These are phyloP conservation scores for Halictus quadricinctus DNA, from an alignment of 2,888 invertebrate genomes.

Conservation along the genomic window DNA sequence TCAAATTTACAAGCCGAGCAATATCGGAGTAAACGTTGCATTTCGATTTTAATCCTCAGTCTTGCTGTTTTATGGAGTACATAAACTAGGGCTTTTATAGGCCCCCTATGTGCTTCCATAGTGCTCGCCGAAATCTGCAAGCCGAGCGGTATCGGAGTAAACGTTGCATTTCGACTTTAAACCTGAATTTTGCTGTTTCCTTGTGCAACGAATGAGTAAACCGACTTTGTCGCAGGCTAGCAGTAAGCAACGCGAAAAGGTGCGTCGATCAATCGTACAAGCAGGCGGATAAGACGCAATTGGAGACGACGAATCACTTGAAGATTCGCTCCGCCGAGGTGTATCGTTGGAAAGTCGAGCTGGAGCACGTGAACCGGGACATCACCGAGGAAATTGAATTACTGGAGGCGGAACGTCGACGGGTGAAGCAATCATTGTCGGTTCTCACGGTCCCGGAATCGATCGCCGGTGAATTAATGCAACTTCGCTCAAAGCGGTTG, in stretches of 20 bases:
- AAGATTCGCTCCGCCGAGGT: conserved; percentile 87
- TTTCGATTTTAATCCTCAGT: too few species aligned
- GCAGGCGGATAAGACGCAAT: conserved; percentile 87
- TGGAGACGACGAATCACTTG: conserved; percentile 87
- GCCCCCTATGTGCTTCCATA: too few species aligned
- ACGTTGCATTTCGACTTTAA: neutral
- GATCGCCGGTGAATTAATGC: conserved; percentile 90
- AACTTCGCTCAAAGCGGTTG: conserved; percentile 87
- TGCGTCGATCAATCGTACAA: conserved; percentile 87
- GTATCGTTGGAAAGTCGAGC: conserved; percentile 89
- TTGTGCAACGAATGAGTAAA: neutral
- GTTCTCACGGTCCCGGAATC: conserved; percentile 89
- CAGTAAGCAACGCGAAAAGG: conserved; percentile 85
- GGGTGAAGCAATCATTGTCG: conserved; percentile 87
- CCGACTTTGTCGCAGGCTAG: conserved; percentile 56
- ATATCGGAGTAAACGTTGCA: too few species aligned
- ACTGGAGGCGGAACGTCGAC: conserved; percentile 87
- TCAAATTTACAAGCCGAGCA: too few species aligned
- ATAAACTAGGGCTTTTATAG: too few species aligned
- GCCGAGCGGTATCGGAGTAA: neutral
- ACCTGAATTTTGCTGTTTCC: neutral
- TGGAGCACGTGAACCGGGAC: conserved; percentile 87
- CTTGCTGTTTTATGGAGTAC: too few species aligned
- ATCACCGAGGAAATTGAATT: conserved; percentile 88
- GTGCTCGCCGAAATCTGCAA: neutral